Evolutionary conservation across 2,113 vertebrate genomes (phyloP), one percentile per base, ranked within the genome.

Genomic region (Amblyornis subalaris): DNA sequence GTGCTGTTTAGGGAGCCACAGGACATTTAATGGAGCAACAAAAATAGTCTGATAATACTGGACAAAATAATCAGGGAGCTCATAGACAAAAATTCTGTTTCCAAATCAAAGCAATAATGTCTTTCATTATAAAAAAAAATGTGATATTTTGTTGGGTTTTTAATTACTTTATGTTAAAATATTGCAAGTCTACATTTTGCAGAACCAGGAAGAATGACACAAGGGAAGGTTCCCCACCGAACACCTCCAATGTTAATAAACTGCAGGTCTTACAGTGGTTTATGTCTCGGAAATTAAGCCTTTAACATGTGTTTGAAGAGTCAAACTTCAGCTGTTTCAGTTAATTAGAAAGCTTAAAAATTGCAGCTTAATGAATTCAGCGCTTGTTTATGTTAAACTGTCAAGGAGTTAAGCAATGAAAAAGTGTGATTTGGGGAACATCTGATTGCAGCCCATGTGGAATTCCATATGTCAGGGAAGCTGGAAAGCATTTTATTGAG

Each of bases 341-440:
- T 91, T 98, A 98, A 98, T 98, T 97, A 97, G 87, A 82, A 90
- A 90, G 78, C 88, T 84, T 78, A 74, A 96, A 97, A 96, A 96
- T 95, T 80, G 95, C 96, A 85, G 51, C 57, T 97, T 98, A 98
- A 98, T 98, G 95, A 97, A 96, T 97, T 95, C 98, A 97, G 97
- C 96, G 89, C 92, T 95, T 98, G 98, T 98, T 98, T 98, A 98
- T 90, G 93, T 94, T 92, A 73, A 97, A 77, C 95, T 97, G 98
- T 95, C 98, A 98, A 91, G 90, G 93, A 97, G 55, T 82, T 93
- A 96, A 97, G 97, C 95, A 96, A 85, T 50, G 95, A 45, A 92
- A 64, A 97, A 97, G 97, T 96, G 97, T 87, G 97, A 98, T 94
- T 96, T 94, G 94, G 95, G 89, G 96, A 97, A 73, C 97, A 97